Evolutionary conservation across 2,113 vertebrate species (phyloP).

Genomic region (Triplophysa dalaica): DNA sequence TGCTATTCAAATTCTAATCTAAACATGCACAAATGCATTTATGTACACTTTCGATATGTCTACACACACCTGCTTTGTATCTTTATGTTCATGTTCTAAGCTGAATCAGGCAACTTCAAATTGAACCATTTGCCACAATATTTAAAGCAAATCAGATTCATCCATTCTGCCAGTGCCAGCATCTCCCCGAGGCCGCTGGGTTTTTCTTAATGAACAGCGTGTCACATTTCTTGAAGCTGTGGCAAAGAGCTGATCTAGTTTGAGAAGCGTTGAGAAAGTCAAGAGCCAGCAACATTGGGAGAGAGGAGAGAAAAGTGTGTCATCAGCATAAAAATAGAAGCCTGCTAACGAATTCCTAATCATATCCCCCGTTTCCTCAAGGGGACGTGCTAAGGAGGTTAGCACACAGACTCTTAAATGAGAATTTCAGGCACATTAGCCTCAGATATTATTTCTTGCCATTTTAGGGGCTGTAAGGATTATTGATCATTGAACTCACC

Average conservation of each 20-base stretch:
- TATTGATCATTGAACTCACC: constrained; percentile 68
- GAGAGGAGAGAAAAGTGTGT: constrained; percentile 74
- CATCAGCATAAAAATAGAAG: constrained; percentile 83
- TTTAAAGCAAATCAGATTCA: constrained; percentile 24
- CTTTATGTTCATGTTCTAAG: not conserved
- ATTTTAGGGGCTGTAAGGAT: constrained; percentile 63
- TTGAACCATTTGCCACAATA: constrained; percentile 21
- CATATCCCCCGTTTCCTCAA: constrained; percentile 74
- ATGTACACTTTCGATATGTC: no score
- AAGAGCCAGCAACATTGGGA: constrained; percentile 71
- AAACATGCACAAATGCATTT: no score
- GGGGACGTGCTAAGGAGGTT: constrained; percentile 76
- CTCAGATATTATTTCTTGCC: constrained; percentile 69
- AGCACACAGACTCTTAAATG: constrained; percentile 70
- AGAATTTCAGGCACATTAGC: constrained; percentile 73
- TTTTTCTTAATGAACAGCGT: constrained; percentile 62
- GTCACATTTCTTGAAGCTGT: constrained; percentile 61
- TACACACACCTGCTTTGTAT: not conserved
- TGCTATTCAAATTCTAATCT: no score
- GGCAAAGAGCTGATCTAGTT: constrained; percentile 77
- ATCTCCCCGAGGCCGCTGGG: constrained; percentile 41
- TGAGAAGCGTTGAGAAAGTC: constrained; percentile 73
- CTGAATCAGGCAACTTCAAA: constrained; percentile 14
- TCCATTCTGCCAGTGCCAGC: constrained; percentile 23
- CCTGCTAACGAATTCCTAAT: constrained; percentile 79